These are phyloP conservation scores for Neodiprion virginianus DNA, from an alignment of 1,140 invertebrate species.

Conservation along the genomic window DNA sequence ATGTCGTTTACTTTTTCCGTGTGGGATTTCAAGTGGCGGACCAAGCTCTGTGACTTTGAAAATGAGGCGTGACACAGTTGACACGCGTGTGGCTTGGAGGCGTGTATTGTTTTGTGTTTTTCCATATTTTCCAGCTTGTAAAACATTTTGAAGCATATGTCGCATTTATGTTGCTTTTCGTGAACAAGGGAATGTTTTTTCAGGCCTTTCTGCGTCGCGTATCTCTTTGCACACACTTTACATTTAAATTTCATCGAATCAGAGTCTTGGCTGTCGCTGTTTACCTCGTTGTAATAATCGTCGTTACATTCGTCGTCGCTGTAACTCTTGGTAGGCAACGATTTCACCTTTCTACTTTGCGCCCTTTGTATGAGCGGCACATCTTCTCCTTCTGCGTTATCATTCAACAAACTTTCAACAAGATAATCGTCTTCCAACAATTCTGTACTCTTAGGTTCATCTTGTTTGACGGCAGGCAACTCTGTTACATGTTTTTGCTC, in stretches of 20 bases:
- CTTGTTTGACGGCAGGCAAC: constrained; percentile 35
- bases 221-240: constrained; percentile 49
- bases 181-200: constrained; percentile 55
- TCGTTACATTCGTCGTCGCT: constrained; percentile 44
- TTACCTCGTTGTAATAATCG: constrained; percentile 43
- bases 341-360: constrained; percentile 44
- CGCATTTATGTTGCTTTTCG: constrained; percentile 52
- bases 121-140: constrained; percentile 53
- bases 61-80: constrained; percentile 48
- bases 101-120: constrained; percentile 50
- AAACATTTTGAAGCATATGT: constrained; percentile 53
- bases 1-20: constrained; percentile 41
- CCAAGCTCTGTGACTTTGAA: constrained; percentile 45
- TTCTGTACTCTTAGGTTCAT: constrained; percentile 16
- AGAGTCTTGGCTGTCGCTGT: constrained; percentile 38
- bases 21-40: constrained; percentile 47
- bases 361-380: constrained; percentile 39
- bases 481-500: constrained; percentile 50
- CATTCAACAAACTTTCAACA: constrained; percentile 24
- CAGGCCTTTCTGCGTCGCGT: constrained; percentile 50
- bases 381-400: constrained; percentile 28
- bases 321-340: constrained; percentile 36
- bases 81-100: constrained; percentile 48
- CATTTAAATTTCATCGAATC: constrained; percentile 50
- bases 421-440: constrained; percentile 27